Percentiles rank a stretch among this genome's conserved stretches.
These are phyloP conservation scores for Buceros bicornis DNA, from an alignment of 2,797 vertebrate species.

Conservation along the genomic window DNA sequence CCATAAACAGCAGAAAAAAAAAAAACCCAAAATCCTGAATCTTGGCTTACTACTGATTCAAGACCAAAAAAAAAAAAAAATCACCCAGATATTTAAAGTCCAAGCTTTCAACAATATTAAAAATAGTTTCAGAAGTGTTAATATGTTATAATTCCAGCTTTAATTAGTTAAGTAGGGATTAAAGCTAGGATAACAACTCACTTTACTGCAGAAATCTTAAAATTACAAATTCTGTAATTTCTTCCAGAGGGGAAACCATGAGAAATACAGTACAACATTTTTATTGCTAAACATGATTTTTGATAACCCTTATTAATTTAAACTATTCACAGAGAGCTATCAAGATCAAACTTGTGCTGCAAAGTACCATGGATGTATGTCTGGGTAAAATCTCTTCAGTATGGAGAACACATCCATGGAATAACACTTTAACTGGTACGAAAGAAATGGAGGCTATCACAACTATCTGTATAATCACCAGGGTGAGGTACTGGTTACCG, in stretches of 20 bases:
- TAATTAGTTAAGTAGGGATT: not conserved
- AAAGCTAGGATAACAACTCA: not conserved
- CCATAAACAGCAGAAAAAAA: not conserved
- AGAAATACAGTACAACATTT: not conserved
- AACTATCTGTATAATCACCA: not conserved
- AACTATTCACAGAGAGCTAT: not conserved
- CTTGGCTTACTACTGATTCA: not conserved
- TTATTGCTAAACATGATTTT: not conserved
- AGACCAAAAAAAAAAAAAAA: not conserved
- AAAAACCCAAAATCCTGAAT: not conserved
- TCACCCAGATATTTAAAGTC: not conserved
- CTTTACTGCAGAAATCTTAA: not conserved
- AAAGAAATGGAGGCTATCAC: not conserved
- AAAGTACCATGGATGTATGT: not conserved
- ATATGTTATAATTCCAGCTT: not conserved
- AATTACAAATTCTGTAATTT: not conserved
- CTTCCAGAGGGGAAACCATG: rapidly evolving
- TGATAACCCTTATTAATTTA: not conserved
- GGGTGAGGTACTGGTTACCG: not conserved
- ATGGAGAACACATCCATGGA: not conserved
- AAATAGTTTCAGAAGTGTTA: not conserved
- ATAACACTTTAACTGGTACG: not conserved
- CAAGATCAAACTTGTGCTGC: not conserved
- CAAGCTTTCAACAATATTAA: not conserved
- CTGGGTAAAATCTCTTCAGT: not conserved